Evolutionary conservation across 2,113 vertebrate species (phyloP).

Genomic region (Patagioenas fasciata): DNA sequence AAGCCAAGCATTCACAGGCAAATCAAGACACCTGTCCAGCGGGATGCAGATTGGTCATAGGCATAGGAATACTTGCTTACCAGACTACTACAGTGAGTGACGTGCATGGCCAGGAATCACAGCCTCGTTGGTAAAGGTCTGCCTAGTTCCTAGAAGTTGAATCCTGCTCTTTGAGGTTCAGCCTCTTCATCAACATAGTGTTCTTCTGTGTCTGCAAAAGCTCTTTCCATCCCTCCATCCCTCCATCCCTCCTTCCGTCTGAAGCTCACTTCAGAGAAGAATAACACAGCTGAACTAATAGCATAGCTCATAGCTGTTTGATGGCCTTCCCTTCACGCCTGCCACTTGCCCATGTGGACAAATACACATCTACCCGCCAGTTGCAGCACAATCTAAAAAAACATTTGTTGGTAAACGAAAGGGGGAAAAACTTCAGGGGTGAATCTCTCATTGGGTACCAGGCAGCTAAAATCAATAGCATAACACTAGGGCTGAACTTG

Average conservation of each 20-base stretch:
- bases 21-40: not conserved
- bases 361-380: constrained; percentile 41
- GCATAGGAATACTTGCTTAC: not conserved
- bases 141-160: not conserved
- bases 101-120: not conserved
- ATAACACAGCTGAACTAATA: not conserved
- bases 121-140: not conserved
- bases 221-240: not conserved
- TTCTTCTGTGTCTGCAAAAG: not conserved
- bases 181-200: not conserved
- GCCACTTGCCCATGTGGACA: not conserved
- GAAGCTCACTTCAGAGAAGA: not conserved
- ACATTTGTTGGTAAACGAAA: constrained; percentile 43
- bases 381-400: constrained; percentile 10
- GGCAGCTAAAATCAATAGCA: constrained; percentile 1
- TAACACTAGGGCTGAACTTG: constrained; percentile 9
- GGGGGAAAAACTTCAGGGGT: not conserved
- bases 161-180: not conserved
- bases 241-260: not conserved
- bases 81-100: not conserved
- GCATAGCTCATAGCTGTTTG: not conserved
- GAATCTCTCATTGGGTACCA: constrained; percentile 1
- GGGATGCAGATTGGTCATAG: not conserved
- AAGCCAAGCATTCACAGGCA: not conserved
- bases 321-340: not conserved